Evolutionary conservation across 2,797 vertebrate genomes (phyloP).

Genomic region (Gymnocypris eckloni): DNA sequence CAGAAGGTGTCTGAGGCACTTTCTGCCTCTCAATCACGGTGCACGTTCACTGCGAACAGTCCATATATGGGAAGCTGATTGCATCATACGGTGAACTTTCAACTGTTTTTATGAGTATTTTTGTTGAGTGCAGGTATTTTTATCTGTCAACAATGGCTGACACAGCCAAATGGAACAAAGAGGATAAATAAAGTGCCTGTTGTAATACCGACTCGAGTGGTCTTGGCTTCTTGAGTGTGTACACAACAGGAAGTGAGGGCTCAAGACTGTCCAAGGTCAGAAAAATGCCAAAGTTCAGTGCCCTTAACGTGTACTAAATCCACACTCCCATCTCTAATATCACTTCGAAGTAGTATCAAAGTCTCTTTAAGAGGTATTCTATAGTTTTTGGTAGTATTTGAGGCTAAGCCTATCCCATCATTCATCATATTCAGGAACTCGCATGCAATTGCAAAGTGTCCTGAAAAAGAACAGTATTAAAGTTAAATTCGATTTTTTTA

Average conservation of each 20-base stretch:
- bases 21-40: neutral
- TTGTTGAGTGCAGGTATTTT: neutral
- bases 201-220: neutral
- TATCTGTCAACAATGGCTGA: neutral
- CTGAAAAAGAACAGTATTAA: neutral
- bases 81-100: neutral
- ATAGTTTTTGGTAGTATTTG: neutral
- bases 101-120: neutral
- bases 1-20: neutral
- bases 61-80: neutral
- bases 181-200: slow-evolving; percentile 1
- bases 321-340: neutral
- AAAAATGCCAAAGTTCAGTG: neutral
- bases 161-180: neutral
- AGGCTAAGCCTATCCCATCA: neutral
- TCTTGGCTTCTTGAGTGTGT: neutral
- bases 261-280: neutral
- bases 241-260: neutral
- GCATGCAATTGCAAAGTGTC: neutral
- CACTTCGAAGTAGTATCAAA: neutral
- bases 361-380: too few species aligned
- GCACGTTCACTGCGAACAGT: neutral
- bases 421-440: neutral
- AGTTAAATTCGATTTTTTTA: neutral
- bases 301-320: neutral